These are phyloP conservation scores for Amyelois transitella DNA, from an alignment of 1,140 invertebrate genomes.

Conservation along the genomic window DNA sequence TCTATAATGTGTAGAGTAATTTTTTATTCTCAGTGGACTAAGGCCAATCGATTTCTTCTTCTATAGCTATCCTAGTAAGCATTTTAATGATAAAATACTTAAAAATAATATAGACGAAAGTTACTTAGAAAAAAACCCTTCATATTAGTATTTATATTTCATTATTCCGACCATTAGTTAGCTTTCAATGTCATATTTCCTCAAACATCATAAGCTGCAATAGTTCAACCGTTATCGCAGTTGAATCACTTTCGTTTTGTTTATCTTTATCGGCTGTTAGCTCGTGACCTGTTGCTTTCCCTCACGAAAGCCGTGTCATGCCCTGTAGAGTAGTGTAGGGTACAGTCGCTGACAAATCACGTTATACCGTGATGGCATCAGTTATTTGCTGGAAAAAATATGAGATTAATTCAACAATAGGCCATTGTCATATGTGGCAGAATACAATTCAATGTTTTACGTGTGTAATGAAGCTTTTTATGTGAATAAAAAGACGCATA, in stretches of 20 bases:
- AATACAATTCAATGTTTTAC: not conserved
- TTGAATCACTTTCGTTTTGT: slow-evolving; percentile 9
- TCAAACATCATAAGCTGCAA: not conserved
- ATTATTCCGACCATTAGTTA: not conserved
- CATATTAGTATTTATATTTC: not conserved
- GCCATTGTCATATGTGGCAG: not conserved
- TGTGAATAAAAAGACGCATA: not conserved
- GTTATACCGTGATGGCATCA: not conserved
- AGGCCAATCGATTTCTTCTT: no score
- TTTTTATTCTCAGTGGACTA: no score
- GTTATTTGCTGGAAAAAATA: not conserved
- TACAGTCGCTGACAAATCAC: not conserved
- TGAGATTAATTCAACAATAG: not conserved
- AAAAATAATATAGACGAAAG: no score
- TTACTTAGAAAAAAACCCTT: not conserved
- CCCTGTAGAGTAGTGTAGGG: no score
- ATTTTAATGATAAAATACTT: no score
- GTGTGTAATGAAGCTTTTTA: not conserved
- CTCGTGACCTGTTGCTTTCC: slow-evolving; percentile 13
- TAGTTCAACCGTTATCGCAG: not conserved
- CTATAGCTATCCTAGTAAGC: no score
- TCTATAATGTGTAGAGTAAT: no score
- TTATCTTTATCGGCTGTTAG: slow-evolving; percentile 1
- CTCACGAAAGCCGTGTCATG: no score
- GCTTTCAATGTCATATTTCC: not conserved